Evolutionary conservation across 2,797 vertebrate species (phyloP).

Genomic region (Xiphorhynchus erythropygius): DNA sequence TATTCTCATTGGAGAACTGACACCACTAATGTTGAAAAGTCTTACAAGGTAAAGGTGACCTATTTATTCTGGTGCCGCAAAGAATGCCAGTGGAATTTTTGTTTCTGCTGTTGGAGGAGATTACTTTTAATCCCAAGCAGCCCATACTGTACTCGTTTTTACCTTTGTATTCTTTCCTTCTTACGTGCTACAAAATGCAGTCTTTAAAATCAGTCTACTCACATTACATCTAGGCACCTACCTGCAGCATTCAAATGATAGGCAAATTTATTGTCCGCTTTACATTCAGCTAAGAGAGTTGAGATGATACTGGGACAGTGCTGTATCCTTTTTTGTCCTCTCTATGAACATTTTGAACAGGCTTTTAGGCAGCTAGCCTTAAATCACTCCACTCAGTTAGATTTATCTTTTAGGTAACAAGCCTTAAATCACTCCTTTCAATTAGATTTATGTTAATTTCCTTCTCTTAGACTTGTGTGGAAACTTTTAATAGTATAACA

Average conservation of each 20-base stretch:
- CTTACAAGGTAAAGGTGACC: not conserved
- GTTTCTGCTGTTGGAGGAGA: not conserved
- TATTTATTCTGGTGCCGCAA: not conserved
- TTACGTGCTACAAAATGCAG: not conserved
- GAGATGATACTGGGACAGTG: not conserved
- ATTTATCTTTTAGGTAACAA: not conserved
- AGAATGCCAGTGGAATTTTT: not conserved
- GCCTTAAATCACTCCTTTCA: not conserved
- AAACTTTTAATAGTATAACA: not conserved
- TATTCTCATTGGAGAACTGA: not conserved
- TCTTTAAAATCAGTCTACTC: not conserved
- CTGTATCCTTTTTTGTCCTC: not conserved
- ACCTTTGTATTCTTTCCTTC: not conserved
- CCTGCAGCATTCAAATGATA: not conserved
- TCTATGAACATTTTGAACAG: not conserved
- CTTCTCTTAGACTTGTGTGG: not conserved
- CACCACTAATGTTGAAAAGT: not conserved
- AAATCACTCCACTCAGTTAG: not conserved
- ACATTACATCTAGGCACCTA: not conserved
- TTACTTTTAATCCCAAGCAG: not conserved
- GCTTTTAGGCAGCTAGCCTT: not conserved
- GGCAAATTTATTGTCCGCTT: not conserved
- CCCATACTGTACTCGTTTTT: not conserved
- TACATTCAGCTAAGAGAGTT: not conserved
- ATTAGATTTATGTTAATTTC: not conserved